These are phyloP conservation scores for Acinonyx jubatus DNA, from an alignment of 2,113 vertebrate species.

Conservation along the genomic window DNA sequence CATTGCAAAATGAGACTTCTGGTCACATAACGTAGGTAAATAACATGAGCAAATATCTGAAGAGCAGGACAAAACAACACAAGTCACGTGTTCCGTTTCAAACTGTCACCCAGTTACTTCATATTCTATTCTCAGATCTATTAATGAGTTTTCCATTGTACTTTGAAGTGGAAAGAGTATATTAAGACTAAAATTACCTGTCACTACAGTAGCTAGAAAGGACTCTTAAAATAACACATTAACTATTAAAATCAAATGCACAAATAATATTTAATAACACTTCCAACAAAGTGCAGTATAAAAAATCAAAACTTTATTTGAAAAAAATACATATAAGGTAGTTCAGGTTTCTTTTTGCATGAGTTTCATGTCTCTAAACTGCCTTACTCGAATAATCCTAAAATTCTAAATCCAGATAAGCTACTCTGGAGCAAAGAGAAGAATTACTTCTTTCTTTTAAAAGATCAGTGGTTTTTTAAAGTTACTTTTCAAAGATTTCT, in stretches of 20 bases:
- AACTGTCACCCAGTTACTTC: background rate
- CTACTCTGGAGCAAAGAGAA: background rate
- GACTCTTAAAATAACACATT: background rate
- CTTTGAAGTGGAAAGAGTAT: background rate
- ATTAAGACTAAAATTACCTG: slow-evolving; percentile 37
- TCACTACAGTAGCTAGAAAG: background rate
- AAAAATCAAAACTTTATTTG: slow-evolving; percentile 48
- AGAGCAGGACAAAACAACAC: slow-evolving; percentile 5
- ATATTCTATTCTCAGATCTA: background rate
- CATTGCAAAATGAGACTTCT: slow-evolving; percentile 12
- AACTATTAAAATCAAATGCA: slow-evolving; percentile 5
- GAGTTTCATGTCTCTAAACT: slow-evolving; percentile 14
- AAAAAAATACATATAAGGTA: background rate
- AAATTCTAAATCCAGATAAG: slow-evolving; percentile 39
- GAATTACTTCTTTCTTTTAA: slow-evolving; percentile 6
- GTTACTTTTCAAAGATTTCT: background rate
- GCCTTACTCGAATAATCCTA: background rate
- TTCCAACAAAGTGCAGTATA: slow-evolving; percentile 43
- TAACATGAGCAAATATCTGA: slow-evolving; percentile 21
- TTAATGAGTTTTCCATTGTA: slow-evolving; percentile 14
- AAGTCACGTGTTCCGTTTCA: background rate
- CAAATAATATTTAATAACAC: background rate
- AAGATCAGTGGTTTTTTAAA: background rate
- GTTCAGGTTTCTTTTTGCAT: background rate
- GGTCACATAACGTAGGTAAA: background rate